Evolutionary conservation across 2,113 vertebrate species (phyloP).

Genomic region (Panthera tigris): DNA sequence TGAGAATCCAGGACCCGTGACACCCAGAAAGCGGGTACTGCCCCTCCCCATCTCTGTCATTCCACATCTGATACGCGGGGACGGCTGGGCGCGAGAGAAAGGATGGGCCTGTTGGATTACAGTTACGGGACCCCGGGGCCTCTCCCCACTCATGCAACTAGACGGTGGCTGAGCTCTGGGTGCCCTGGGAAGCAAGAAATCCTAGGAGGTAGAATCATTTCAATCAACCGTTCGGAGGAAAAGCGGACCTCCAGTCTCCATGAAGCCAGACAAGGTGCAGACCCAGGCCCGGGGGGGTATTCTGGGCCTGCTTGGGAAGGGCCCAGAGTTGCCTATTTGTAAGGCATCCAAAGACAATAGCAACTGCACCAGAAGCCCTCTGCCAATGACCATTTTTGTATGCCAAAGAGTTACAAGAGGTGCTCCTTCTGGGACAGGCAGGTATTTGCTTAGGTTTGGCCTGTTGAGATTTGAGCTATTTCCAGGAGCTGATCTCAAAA

Average conservation of each 20-base stretch:
- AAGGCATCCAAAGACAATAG: not conserved
- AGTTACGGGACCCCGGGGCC: accelerated
- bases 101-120: accelerated
- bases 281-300: not conserved
- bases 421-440: conserved; percentile 37
- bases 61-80: accelerated
- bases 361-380: not conserved
- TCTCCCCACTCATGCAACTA: not conserved
- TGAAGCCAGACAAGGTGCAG: too few relatives aligned
- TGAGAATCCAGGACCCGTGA: not conserved
- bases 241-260: accelerated
- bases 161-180: not conserved
- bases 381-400: conserved; percentile 61
- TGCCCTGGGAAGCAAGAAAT: not conserved
- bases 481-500: conserved; percentile 44
- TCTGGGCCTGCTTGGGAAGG: not conserved
- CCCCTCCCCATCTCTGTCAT: accelerated
- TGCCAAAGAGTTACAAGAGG: not conserved
- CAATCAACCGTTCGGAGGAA: not conserved
- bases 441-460: conserved; percentile 28
- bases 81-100: not conserved
- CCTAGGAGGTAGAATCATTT: not conserved
- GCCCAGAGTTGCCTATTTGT: accelerated
- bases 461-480: conserved; percentile 40
- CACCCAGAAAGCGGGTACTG: accelerated